Conservation (phyloP, 2,113 vertebrate species). For the Cyanoramphus novaezelandiae region DNA sequence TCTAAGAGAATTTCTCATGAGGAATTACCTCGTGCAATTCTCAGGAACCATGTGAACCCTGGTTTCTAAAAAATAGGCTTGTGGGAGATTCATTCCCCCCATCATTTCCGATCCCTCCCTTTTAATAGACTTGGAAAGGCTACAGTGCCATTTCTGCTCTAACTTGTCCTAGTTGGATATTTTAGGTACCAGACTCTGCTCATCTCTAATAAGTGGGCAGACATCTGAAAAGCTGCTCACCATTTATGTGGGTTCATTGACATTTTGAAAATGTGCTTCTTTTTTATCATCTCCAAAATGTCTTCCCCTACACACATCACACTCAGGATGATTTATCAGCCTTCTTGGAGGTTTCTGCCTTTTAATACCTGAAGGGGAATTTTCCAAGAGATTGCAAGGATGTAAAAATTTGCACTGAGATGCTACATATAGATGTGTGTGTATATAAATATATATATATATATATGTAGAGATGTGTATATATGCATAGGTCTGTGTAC, state of each 20-base stretch:
- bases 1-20: background rate
- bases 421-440: background rate
- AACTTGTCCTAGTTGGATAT: background rate
- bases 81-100: background rate
- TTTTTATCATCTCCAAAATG: slow-evolving; percentile 54
- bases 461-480: background rate
- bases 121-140: slow-evolving; percentile 3
- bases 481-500: background rate
- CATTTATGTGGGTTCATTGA: slow-evolving; percentile 55
- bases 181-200: slow-evolving; percentile 10
- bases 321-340: slow-evolving; percentile 35
- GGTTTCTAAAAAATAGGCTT: background rate
- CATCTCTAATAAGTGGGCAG: slow-evolving; percentile 29
- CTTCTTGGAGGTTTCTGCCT: slow-evolving; percentile 16
- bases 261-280: slow-evolving; percentile 56
- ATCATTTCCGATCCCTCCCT: slow-evolving; percentile 1
- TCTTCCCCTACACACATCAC: slow-evolving; percentile 29
- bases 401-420: background rate
- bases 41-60: background rate
- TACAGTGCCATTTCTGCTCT: background rate
- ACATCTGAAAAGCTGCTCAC: background rate
- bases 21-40: background rate
- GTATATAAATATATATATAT: no score
- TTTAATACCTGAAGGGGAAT: background rate
- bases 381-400: background rate